Evolutionary conservation across 37 sponge, comb jelly and placozoan species (phyloP), one percentile per base, ranked within the genome.

Genomic region (Spongilla lacustris): DNA sequence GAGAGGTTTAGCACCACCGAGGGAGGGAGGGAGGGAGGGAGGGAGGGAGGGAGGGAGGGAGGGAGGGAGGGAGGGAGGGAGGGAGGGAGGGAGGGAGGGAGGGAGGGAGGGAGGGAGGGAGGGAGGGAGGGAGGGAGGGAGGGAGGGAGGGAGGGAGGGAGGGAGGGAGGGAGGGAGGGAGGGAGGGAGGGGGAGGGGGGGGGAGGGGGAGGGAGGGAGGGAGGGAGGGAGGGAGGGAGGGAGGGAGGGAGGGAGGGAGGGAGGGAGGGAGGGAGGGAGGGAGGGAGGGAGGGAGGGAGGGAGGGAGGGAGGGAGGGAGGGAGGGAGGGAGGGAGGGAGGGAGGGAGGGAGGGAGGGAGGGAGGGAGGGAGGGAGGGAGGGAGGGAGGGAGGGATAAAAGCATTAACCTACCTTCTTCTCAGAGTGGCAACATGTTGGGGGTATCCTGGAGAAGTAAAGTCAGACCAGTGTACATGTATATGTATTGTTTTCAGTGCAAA

Each of bases 401-500:
- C 12, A 6, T 58, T 1, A 58, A 35, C 41, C 49, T 29, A 88
- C 89, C 78, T 70, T 83, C 36, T 83, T 66, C 30, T 82, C 82
- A 19, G 74, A 66, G 48, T 94, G 94, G 38, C 90, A 88, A 88
- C 94, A 94, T 2, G 78, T 41, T 37, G 91, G 91, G 49, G 94
- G 94, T n/a, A 13, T 81, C n/a, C 82, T 84, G 46, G 27, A 28
- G 6, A 46, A 22, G 70, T 12, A 28, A 12, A 73, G 2, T 2
- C 25, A 50, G 4, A 80, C 68, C 26, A 80, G 58, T n/a, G n/a
- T n/a, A n/a, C n/a, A n/a, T n/a, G n/a, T n/a, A n/a, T n/a, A n/a
- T n/a, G n/a, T n/a, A n/a, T n/a, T n/a, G n/a, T n/a, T n/a, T n/a
- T n/a, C n/a, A n/a, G n/a, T n/a, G n/a, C n/a, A n/a, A n/a, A n/a